Evolutionary conservation across 1,140 invertebrate genomes (phyloP), one percentile per base, ranked within the genome.

Genomic region (Sarcophaga bullata): DNA sequence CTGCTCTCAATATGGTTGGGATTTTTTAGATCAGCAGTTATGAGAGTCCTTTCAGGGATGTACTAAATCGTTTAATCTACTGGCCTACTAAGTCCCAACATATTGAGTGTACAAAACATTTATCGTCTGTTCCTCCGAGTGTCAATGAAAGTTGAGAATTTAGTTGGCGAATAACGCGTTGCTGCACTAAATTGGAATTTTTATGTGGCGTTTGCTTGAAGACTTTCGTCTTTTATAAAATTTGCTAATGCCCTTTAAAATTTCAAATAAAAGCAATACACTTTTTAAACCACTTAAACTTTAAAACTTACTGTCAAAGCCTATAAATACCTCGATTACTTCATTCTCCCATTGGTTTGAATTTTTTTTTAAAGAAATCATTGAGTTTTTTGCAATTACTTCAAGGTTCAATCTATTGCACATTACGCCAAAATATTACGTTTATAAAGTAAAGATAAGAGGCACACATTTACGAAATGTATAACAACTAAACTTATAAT

Each of bases 21-120:
- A 89, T 89, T 89, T 89, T 89, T 89, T 89, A 88, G 88, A 89
- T 87, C 87, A 89, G 88, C 87, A 89, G 88, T 89, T 87, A 88
- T 58, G n/a, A 19, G 17, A 81, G 54, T 80, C 47, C 5, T 85
- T 84, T 84, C 83, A 84, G 83, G 80, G 73, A 48, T 58, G 46
- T 80, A 84, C 84, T 84, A 84, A 84, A 80, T 84, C 82, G 83
- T 82, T 82, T 58, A 73, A 84, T 86, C 88, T 89, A 89, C 88
- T 89, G 88, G 88, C 88, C 88, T 89, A 89, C 88, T 89, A 89
- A 89, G 88, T 89, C 88, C 88, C 88, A 89, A 89, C 88, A 89
- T 89, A 87, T 86, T 89, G 87, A 86, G 85, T 85, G 88, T 86
- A 86, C 75, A 52, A 25, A 48, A 78, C 48, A 78, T 19, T 78